Base-by-base conservation (phyloP, 2,797 vertebrate genomes). In the Craterocephalus amniculus region DNA sequence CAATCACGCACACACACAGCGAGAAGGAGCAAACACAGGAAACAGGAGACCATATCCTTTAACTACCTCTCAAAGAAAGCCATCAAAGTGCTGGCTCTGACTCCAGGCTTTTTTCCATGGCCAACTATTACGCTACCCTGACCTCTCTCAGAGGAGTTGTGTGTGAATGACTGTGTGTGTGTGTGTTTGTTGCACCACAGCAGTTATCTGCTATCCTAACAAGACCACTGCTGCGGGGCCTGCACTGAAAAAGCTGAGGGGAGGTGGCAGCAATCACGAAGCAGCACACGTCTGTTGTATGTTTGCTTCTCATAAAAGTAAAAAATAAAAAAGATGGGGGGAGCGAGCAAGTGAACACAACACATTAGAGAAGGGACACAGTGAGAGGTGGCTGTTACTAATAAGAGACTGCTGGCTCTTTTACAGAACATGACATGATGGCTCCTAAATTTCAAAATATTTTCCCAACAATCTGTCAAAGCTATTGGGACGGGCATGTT, bases 1-100 rank as follows among this genome's bases (percentile, higher is more conserved):
- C 88, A 88, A 89, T 91, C 89, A 84, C 79, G 64, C 73, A 76
- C 70, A 61, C 76, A 78, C 72, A 82, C 72, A 79, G 78, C 31
- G 27, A 87, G 75, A 87, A 34, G 63, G 62, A 84, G 79, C 72
- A 87, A 85, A 90, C 83, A 83, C 83, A 88, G 87, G 88, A 90
- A 92, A 90, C 86, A 84, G 81, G 82, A 81, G 86, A 86, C 66
- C 74, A 68, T 87, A 88, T 91, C 87, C 81, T 92, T 86, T 88
- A 90, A 90, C 87, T 84, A 89, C 76, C 84, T 85, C 87, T 91
- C 85, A 80, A 86, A 87, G 76, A 82, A 90, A 91, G 87, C 78
- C 88, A 88, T 90, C 88, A 91, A 90, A 91, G 85, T 49, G 70
- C 84, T 84, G 87, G 73, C 81, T 86, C 66, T 70, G 66, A 82